These are phyloP conservation scores for Cyanistes caeruleus DNA, from an alignment of 2,113 vertebrate genomes.

Conservation along the genomic window DNA sequence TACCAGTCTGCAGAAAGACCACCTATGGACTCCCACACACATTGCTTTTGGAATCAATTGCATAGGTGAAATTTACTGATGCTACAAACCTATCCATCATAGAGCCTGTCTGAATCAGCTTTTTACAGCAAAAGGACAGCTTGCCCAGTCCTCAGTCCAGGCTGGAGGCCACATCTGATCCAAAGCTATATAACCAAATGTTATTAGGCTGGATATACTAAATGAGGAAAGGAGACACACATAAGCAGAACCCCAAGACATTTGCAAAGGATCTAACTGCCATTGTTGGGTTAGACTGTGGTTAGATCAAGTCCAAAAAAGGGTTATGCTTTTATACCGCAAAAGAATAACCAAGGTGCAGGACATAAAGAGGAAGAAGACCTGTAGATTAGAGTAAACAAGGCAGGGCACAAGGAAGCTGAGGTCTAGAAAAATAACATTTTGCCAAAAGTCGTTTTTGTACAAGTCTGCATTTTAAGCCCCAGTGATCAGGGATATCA, in stretches of 20 bases:
- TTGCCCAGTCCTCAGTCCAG: background rate
- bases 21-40: background rate
- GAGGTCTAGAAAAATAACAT: background rate
- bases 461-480: conserved; percentile 22
- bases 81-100: background rate
- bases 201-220: background rate
- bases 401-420: background rate
- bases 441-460: background rate
- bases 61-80: background rate
- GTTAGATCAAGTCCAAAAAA: background rate
- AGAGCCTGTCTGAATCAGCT: background rate
- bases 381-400: background rate
- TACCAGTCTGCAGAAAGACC: background rate
- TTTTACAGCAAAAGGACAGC: background rate
- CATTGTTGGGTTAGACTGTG: background rate
- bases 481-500: background rate
- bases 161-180: background rate
- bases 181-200: background rate
- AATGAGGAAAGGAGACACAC: background rate
- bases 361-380: background rate
- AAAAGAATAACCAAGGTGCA: background rate
- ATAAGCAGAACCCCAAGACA: background rate
- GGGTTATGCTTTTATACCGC: background rate
- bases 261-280: background rate
- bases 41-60: background rate